Conservation (phyloP, 2,797 vertebrate species). For the Perodicticus potto region DNA sequence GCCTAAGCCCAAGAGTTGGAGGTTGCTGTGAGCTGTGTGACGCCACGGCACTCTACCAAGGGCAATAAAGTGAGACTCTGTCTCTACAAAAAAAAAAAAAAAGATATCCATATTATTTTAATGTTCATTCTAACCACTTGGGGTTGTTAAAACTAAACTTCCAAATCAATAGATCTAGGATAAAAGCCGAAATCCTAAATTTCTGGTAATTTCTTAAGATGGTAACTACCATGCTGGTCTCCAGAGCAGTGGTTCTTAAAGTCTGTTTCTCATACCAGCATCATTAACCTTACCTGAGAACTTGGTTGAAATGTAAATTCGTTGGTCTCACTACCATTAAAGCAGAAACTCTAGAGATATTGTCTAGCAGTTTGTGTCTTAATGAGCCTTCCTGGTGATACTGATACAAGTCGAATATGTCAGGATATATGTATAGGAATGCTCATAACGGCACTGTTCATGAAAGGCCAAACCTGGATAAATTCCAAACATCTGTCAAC, state of each 20-base stretch:
- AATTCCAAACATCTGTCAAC: neutral
- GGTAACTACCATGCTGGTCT: neutral
- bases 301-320: neutral
- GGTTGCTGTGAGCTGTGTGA: too few relatives aligned
- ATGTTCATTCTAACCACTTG: neutral
- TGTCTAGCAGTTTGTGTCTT: neutral
- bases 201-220: neutral
- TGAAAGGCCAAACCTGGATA: neutral
- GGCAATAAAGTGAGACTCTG: too few relatives aligned
- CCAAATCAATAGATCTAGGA: neutral
- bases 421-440: neutral
- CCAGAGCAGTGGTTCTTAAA: neutral
- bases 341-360: neutral
- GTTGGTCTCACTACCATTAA: neutral
- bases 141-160: slow-evolving; percentile 38
- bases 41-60: too few relatives aligned
- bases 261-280: neutral
- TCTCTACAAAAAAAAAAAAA: too few relatives aligned
- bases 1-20: too few relatives aligned
- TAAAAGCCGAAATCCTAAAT: neutral
- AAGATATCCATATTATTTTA: neutral
- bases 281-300: neutral
- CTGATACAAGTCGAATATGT: neutral
- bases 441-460: neutral
- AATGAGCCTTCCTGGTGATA: neutral